Evolutionary conservation across 2,113 vertebrate genomes (phyloP).

Genomic region (Erythrolamprus reginae): DNA sequence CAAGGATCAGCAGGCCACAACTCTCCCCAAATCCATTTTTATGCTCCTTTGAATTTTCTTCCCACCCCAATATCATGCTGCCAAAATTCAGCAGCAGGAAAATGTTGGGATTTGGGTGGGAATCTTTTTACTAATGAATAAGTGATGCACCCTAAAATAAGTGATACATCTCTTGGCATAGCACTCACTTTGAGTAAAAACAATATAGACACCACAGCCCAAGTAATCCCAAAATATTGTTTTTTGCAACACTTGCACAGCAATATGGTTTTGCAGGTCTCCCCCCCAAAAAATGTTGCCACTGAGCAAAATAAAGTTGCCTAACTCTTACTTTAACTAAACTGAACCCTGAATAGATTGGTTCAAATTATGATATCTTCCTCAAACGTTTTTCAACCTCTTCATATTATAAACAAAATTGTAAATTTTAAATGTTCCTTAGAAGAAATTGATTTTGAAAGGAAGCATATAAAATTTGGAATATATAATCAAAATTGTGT

Average conservation of each 20-base stretch:
- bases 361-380: background rate
- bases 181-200: background rate
- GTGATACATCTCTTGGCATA: background rate
- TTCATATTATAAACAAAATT: background rate
- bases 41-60: background rate
- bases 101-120: background rate
- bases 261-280: background rate
- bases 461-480: background rate
- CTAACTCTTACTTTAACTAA: background rate
- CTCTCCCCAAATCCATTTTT: background rate
- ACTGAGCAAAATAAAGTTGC: background rate
- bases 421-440: background rate
- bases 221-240: background rate
- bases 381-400: background rate
- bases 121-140: background rate
- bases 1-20: background rate
- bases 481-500: background rate
- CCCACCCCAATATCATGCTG: background rate
- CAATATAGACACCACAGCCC: background rate
- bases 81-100: background rate
- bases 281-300: no score
- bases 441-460: background rate
- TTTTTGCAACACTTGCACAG: background rate
- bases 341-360: background rate
- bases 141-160: background rate